Evolutionary conservation across 2,113 vertebrate species (phyloP), one percentile per base, ranked within the genome.

Genomic region (Seriola rivoliana): DNA sequence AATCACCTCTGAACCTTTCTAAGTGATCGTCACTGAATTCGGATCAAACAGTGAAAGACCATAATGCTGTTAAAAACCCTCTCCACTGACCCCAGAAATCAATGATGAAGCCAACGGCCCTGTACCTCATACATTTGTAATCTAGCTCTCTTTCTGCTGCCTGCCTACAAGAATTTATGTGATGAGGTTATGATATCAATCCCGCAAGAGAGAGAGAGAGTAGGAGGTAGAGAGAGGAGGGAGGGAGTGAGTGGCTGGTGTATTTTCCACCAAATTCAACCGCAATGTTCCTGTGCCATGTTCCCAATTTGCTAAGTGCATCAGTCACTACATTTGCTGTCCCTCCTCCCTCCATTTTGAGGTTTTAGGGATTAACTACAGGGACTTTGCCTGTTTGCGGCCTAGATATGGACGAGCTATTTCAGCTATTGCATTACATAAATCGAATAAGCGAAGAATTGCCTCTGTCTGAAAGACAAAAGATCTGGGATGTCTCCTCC

Each of bases 221-320:
- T 4, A 14, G 8, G 4, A 48, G 16, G 17, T 10, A 54, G 42
- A 5, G 19, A 50, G 38, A 46, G 6, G 13, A 19, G 67, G 11
- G 34, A 36, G 42, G 0, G 74, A 58, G 38, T 0, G 21, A 38
- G 54, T 0, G 44, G 16, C 55, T n/a, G 29, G 29, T 71, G 52
- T 66, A 36, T 34, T 62, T 75, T 44, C 19, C 5, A 23, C 14
- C 17, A 29, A 25, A 64, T 21, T 1, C 48, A 63, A 10, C 38
- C 11, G 8, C 59, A 7, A 3, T 84, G 65, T 81, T 82, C 84
- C 64, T 55, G 60, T 19, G 14, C 55, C 19, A 36, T 73, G 83
- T 75, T 86, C 81, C 76, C 84, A 86, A 89, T 90, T 36, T 69
- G 44, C 82, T 87, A 66, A 92, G 85, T 80, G 89, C 85, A 89